phyloP scores from a whole-genome alignment of 2,113 vertebrate species.

The Peromyscus polionotus region DNA sequence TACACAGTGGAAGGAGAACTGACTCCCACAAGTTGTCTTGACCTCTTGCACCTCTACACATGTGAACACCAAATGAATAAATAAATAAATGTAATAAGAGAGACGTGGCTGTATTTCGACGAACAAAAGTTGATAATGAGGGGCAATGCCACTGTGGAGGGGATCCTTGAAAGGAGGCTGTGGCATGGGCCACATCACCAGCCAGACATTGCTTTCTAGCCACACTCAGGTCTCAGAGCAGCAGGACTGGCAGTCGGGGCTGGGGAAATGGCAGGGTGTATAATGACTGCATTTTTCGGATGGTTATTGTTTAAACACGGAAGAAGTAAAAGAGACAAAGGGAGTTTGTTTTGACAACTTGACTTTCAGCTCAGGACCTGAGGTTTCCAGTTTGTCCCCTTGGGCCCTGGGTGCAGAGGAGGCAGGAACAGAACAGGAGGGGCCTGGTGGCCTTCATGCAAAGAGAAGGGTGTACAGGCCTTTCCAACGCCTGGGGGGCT shows the following conservation, averaged over 20 bases:
- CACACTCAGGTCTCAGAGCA: not conserved
- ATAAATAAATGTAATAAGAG: not conserved
- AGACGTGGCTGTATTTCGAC: fast-evolving
- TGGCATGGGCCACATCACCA: fast-evolving
- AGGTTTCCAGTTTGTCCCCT: constrained; percentile 15
- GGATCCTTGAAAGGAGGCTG: not conserved
- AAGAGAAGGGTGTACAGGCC: not conserved
- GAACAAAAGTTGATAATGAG: fast-evolving
- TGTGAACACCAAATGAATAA: not conserved
- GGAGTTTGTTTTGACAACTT: constrained; percentile 83
- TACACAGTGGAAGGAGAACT: not conserved
- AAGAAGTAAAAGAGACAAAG: constrained; percentile 72
- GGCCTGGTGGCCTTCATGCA: not conserved
- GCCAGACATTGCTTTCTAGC: not conserved
- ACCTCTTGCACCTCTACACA: not conserved
- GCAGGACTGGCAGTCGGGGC: not conserved
- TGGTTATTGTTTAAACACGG: constrained; percentile 80
- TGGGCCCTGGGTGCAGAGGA: not conserved
- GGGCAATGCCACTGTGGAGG: fast-evolving
- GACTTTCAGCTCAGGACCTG: constrained; percentile 39
- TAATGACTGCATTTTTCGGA: constrained; percentile 72
- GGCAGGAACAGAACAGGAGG: not conserved
- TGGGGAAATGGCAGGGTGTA: not conserved
- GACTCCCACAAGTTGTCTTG: not conserved
- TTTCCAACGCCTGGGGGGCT: no score